Percentiles rank a stretch among this genome's conserved stretches.
Evolutionary conservation across 2,113 vertebrate species (phyloP).

Genomic region (Eupsittula cactorum): DNA sequence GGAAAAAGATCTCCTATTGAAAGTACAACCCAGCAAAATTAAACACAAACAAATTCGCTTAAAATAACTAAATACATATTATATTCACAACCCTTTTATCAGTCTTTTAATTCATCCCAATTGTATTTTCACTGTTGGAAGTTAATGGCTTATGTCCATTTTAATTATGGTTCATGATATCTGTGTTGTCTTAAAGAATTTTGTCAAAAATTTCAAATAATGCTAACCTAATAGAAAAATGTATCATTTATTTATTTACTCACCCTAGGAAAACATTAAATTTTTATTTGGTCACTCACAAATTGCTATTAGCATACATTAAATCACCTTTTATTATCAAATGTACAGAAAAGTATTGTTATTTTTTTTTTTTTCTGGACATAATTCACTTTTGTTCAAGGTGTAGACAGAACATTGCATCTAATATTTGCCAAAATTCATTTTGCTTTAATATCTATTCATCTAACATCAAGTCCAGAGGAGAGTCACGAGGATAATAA

Average conservation of each 20-base stretch:
- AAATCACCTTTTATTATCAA: neutral
- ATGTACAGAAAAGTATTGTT: neutral
- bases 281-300: neutral
- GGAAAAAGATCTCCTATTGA: neutral
- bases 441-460: neutral
- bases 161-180: neutral
- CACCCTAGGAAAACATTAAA: neutral
- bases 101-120: neutral
- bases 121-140: neutral
- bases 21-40: neutral
- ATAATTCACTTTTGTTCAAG: neutral
- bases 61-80: neutral
- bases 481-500: neutral
- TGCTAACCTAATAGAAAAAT: neutral
- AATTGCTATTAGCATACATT: neutral
- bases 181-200: neutral
- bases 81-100: neutral
- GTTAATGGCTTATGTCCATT: neutral
- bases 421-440: neutral
- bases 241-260: neutral
- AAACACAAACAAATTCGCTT: neutral
- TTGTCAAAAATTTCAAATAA: neutral
- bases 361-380: neutral
- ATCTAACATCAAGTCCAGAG: neutral
- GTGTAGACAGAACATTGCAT: neutral